These are phyloP conservation scores for Heliconius himera DNA, from an alignment of 1,140 invertebrate species.

Conservation along the genomic window DNA sequence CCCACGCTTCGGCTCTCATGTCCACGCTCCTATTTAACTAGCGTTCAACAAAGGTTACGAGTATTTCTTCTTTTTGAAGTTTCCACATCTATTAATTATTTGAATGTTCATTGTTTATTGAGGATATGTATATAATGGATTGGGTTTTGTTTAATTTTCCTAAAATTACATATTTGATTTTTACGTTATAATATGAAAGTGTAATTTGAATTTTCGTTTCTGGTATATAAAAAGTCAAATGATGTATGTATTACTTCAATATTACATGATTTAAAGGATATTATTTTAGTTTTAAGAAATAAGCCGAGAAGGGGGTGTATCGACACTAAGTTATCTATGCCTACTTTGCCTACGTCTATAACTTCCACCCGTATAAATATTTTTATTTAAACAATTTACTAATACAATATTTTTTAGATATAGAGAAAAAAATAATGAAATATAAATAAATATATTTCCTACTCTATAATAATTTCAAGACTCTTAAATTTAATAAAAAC, in stretches of 20 bases:
- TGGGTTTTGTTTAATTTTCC: not conserved
- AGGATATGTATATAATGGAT: not conserved
- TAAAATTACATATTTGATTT: not conserved
- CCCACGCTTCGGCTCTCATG: slow-evolving; percentile 34
- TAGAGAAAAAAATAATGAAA: not conserved
- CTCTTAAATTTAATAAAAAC: not conserved
- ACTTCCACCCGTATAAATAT: no score
- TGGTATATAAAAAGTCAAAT: no score
- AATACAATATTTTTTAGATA: not conserved
- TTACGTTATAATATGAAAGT: not conserved
- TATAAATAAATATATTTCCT: no score
- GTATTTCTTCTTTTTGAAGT: not conserved
- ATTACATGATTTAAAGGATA: no score
- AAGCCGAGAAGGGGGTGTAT: no score
- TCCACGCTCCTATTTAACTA: slow-evolving; percentile 24
- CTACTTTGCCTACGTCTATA: no score
- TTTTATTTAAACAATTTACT: no score
- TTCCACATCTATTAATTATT: not conserved
- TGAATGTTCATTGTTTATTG: not conserved
- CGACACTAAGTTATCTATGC: no score
- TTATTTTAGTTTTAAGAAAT: no score
- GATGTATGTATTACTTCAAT: no score
- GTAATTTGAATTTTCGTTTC: no score
- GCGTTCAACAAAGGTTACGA: slow-evolving; percentile 2
- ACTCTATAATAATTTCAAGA: slow-evolving; percentile 1